Evolutionary conservation across 2,113 vertebrate genomes (phyloP), one percentile per base, ranked within the genome.

Genomic region (Thermophis baileyi): DNA sequence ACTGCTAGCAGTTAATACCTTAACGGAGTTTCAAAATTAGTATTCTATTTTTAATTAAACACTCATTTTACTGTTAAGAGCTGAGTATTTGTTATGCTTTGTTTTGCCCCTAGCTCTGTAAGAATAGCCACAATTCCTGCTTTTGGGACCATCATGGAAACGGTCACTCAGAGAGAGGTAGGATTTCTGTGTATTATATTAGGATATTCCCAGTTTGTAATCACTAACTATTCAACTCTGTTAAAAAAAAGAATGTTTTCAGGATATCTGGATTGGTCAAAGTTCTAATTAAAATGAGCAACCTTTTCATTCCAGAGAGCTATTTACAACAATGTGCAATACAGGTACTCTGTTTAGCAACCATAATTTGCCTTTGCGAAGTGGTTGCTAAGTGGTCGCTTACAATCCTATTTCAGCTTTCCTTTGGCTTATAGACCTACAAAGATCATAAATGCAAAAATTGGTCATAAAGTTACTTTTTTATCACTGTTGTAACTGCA

Each of bases 101-200:
- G 40, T 46, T 55, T 24, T 4, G 50, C 91, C 97, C 95, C 94
- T 97, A 99, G 99, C 96, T 99, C 99, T 94, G 99, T 99, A 95
- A 98, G 99, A 97, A 99, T 99, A 97, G 98, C 99, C 94, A 99
- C 99, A 91, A 99, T 99, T 94, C 99, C 99, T 92, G 99, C 99
- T 85, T 99, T 99, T 97, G 99, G 99, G 89, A 99, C 99, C 94
- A 99, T 99, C 96, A 99, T 99, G 99, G 99, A 99, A 98, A 99
- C 99, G 0, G 99, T 99, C 95, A 99, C 99, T 51, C 99, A 99
- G 89, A 99, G 99, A 98, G 99, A 99, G 99, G 99, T 99, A 98
- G 93, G 96, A 90, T 87, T 90, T 6, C 20, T 91, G 1, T 40
- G 88, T 94, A 44, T 94, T 18, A 1, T 57, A 40, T 22, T 40